Evolutionary conservation across 1,140 invertebrate species (phyloP).

Genomic region (Halesus radiatus): DNA sequence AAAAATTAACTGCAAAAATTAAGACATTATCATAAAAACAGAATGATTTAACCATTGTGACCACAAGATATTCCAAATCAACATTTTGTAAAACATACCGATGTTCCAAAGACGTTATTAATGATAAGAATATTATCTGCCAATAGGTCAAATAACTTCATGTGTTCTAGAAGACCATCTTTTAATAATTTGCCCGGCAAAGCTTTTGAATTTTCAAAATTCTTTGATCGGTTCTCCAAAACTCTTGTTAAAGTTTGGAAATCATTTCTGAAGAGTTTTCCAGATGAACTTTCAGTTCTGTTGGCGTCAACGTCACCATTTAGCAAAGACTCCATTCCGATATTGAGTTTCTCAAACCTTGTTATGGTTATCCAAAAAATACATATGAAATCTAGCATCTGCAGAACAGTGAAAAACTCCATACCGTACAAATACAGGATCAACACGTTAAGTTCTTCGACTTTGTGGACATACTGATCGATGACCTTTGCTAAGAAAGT

Average conservation of each 20-base stretch:
- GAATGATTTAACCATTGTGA: too few relatives aligned
- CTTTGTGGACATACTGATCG: neutral
- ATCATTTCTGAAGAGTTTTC: conserved; percentile 7
- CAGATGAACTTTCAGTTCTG: neutral
- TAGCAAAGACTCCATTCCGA: neutral
- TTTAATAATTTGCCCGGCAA: neutral
- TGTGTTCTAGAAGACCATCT: conserved; percentile 32
- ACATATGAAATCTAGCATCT: conserved; percentile 25
- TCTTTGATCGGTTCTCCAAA: too few relatives aligned
- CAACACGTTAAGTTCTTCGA: neutral
- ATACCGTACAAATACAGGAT: neutral
- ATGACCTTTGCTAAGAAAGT: neutral
- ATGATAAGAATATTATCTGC: conserved; percentile 52
- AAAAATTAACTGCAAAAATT: conserved; percentile 34
- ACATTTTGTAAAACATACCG: conserved; percentile 19
- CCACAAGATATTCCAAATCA: too few relatives aligned
- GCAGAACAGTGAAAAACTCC: neutral
- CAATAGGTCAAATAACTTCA: conserved; percentile 51
- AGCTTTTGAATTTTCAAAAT: too few relatives aligned
- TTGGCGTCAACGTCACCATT: neutral
- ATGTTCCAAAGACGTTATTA: conserved; percentile 45
- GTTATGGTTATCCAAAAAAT: conserved; percentile 9
- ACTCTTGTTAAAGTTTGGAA: neutral
- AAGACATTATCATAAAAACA: too few relatives aligned
- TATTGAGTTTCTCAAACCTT: neutral